Conservation (phyloP, 2,888 invertebrate genomes). For the Allacma fusca region DNA sequence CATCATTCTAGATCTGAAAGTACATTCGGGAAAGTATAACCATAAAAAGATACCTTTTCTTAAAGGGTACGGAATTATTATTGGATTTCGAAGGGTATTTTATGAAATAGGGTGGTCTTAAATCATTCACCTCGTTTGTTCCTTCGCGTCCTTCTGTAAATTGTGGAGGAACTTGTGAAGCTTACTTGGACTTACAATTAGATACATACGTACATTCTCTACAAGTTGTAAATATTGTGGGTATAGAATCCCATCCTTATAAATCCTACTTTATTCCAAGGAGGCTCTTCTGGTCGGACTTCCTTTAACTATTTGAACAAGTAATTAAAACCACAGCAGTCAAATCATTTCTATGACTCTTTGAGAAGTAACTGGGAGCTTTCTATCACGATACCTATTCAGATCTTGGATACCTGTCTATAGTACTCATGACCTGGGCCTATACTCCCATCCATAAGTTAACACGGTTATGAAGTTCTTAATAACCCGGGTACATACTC, state of each 20-base stretch:
- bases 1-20: too few relatives aligned
- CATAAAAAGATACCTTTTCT: constrained; percentile 11
- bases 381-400: too few relatives aligned
- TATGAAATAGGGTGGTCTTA: constrained; percentile 47
- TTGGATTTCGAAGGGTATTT: constrained; percentile 41
- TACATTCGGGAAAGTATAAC: not conserved
- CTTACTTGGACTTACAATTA: too few relatives aligned
- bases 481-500: too few relatives aligned
- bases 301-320: not conserved
- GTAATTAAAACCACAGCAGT: not conserved
- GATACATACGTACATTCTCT: too few relatives aligned
- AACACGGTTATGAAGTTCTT: too few relatives aligned
- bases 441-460: too few relatives aligned
- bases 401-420: too few relatives aligned
- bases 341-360: not conserved
- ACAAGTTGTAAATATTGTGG: too few relatives aligned
- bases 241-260: not conserved
- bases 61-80: constrained; percentile 33
- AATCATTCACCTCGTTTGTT: constrained; percentile 46
- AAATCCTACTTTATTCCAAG: not conserved
- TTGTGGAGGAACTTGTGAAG: not conserved
- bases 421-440: too few relatives aligned
- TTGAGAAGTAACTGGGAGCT: not conserved
- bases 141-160: constrained; percentile 20
- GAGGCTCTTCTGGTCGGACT: not conserved